Evolutionary conservation across 2,888 invertebrate genomes (phyloP), one percentile per base, ranked within the genome.

Genomic region (Tethea ocularis): DNA sequence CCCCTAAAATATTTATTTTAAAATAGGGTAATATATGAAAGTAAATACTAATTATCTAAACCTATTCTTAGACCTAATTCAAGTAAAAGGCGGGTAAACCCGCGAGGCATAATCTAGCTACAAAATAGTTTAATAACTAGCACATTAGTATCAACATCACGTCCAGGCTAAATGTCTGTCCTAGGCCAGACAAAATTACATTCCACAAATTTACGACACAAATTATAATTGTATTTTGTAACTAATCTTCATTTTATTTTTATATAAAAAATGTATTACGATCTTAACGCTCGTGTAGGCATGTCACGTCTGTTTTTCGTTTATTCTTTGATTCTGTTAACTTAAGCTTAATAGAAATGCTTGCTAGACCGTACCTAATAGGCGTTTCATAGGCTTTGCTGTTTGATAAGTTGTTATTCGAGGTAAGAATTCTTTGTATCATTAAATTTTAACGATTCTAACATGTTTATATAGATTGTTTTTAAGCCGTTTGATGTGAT

Each of bases 301-400:
- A 1, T 7, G 46, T 8, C 46, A 46, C 46, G 46, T 46, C 46
- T 46, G 17, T 10, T 20, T 3, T 0, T 15, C 17, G 24, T 22
- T 33, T 66, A 46, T 17, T 60, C 63, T 61, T 26, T 64, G 70
- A 58, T 59, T 62, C 60, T 57, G 63, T 61, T 67, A 66, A 57
- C 60, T 66, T 69, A 71, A 71, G 71, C 67, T 65, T 68, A 71
- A 71, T 71, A 68, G 69, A 61, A 71, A 71, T 64, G 67, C 63
- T 63, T 57, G 61, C 62, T 56, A 63, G 68, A 67, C 66, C 68
- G 66, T 60, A 13, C 15, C 13, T 17, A 54, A 54, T 54, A 20
- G 33, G 20, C 20, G 22, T 54, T 54, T 54, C 20, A 54, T 33
- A 54, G 36, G 54, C 36, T 20, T 54, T 36, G 33, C 33, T 54